A percentile compares a stretch with the other conserved stretches of the same genome.
Evolutionary conservation across 2,797 vertebrate genomes (phyloP).

Genomic region (Coreius guichenoti): DNA sequence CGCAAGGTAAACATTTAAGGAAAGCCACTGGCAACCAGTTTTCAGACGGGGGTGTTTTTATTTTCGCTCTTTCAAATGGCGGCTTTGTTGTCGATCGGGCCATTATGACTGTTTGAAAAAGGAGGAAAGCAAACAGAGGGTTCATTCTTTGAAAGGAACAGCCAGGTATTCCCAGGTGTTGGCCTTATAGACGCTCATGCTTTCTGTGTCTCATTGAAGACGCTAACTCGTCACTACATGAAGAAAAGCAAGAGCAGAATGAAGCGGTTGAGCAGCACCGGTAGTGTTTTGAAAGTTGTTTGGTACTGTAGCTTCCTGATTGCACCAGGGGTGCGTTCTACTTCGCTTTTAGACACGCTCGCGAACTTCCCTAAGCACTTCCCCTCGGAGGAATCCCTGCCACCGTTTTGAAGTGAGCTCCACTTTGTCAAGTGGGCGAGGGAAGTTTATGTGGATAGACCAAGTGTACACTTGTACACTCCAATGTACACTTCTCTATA

Average conservation of each 20-base stretch:
- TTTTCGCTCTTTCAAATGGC: constrained; percentile 68
- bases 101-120: constrained; percentile 60
- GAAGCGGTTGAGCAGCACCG: not conserved
- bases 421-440: too few species aligned
- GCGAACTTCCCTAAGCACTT: too few species aligned
- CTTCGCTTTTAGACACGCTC: too few species aligned
- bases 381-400: too few species aligned
- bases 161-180: constrained; percentile 64
- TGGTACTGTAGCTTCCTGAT: constrained; percentile 8
- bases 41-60: constrained; percentile 65
- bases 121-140: constrained; percentile 57
- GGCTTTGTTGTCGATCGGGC: constrained; percentile 74
- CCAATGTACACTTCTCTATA: too few species aligned
- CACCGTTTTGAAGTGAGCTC: too few species aligned
- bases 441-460: too few species aligned
- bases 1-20: constrained; percentile 75
- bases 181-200: constrained; percentile 36
- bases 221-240: constrained; percentile 34
- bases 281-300: not conserved
- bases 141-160: constrained; percentile 59
- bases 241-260: constrained; percentile 15
- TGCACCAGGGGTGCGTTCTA: not conserved
- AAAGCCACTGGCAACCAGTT: constrained; percentile 70
- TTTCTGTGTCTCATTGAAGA: constrained; percentile 54
- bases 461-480: too few species aligned